Evolutionary conservation across 2,113 vertebrate genomes (phyloP), one percentile per base, ranked within the genome.

Genomic region (Notiomystis cincta): DNA sequence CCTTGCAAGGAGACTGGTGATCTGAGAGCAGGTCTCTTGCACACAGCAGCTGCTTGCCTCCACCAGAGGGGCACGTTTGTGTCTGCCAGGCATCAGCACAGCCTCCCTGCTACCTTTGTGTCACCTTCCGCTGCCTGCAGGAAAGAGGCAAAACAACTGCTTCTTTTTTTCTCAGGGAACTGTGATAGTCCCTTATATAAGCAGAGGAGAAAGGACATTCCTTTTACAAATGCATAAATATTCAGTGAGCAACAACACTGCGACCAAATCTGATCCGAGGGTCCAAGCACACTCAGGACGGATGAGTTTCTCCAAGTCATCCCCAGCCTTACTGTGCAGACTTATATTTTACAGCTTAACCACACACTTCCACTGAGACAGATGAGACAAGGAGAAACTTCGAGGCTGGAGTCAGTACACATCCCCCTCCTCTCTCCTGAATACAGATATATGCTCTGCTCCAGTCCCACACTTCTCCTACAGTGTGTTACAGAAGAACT

Each of bases 381-480:
- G 33, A 88, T 64, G 35, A 90, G 88, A 70, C n/a, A 75, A 58
- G 91, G 57, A 87, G 81, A 82, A 93, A 53, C 62, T 79, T 37
- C 27, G 58, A 94, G 62, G 58, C 69, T 90, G 42, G 64, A 89
- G 81, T 73, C 54, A 72, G 28, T 40, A 65, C n/a, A 64, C 45
- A 44, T 89, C 81, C 89, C 57, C 84, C 77, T 89, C 44, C 47
- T 82, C 72, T 31, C 65, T 77, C 44, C 45, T 37, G 60, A 64
- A 37, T 56, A n/a, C 42, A 86, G 92, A 80, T 61, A 37, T 1
- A 15, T 51, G 76, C 78, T 89, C 81, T 95, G 65, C 31, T 95
- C 51, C 56, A 81, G 91, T 92, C 87, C 95, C 73, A 90, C 80
- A 87, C 65, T 87, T 96, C 80, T 94, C 85, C 86, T 94, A 82